phyloP scores from a whole-genome alignment of 2,113 vertebrate genomes.

The Heterotis niloticus region DNA sequence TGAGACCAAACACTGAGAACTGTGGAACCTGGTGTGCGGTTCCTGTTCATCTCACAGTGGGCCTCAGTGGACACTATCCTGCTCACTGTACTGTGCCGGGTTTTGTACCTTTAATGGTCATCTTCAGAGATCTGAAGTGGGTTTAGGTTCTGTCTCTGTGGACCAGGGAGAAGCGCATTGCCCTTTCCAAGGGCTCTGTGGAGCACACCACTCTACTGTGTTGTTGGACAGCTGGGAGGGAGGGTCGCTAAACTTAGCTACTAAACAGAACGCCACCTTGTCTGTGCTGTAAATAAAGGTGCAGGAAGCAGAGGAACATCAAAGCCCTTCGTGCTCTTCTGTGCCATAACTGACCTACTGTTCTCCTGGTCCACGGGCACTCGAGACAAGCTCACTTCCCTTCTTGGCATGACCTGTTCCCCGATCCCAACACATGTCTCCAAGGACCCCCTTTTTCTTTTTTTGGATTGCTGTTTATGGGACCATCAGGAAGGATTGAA shows the following conservation, averaged over 20 bases:
- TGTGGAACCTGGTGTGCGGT: too few species aligned
- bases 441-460: not conserved
- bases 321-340: not conserved
- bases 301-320: conserved; percentile 24
- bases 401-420: not conserved
- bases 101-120: not conserved
- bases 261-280: conserved; percentile 11
- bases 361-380: not conserved
- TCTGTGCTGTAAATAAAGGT: conserved; percentile 1
- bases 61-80: too few species aligned
- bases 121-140: not conserved
- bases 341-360: not conserved
- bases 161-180: not conserved
- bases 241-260: conserved; percentile 33
- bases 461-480: not conserved
- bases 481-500: not conserved
- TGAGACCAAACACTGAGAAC: too few species aligned
- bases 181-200: conserved; percentile 17
- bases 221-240: conserved; percentile 11
- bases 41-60: too few species aligned
- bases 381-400: not conserved
- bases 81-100: too few species aligned
- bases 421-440: not conserved
- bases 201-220: conserved; percentile 15
- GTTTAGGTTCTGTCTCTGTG: not conserved